Evolutionary conservation across 1,140 invertebrate species (phyloP), one percentile per base, ranked within the genome.

Genomic region (Neotoxoptera formosana): DNA sequence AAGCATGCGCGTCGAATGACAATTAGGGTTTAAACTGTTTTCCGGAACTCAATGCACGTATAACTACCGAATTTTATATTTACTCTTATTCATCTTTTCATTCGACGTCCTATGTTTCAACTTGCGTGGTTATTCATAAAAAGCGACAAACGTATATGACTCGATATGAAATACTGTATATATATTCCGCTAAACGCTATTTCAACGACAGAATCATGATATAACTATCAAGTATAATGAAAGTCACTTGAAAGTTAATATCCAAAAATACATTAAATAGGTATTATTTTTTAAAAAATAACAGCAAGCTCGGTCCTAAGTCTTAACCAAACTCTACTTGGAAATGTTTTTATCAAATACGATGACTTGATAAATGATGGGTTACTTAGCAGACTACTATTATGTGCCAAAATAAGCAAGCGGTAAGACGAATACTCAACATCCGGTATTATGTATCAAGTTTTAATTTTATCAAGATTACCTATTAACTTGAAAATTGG

Each of bases 1-100:
- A 83, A 36, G 90, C 60, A 83, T 92, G 90, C 45, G 90, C 67
- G 23, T 92, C 67, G 90, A 92, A 92, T 92, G 90, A 92, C 67
- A 92, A 92, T 92, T 92, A 92, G 90, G 90, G 45, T 83, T 92
- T 30, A 25, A 92, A 83, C 90, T 56, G 90, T 92, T 92, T 92
- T 92, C 90, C 90, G 90, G 90, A 92, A 92, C 90, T 51, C 60
- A 34, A 47, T 36, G 67, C 90, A 92, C 90, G 90, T 92, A 92
- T 83, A 41, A 25, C n/a, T 51, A 30, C 60, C 67, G n/a, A 92
- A 51, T 92, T 34, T 92, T 83, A 51, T 83, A 83, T 51, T 67
- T 91, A 91, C 7, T 81, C 45, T 67, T 67, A 81, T 83, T 83
- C 17, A 36, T 92, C n/a, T 83, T 36, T 34, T 41, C 23, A 25